A percentile compares a stretch with the other conserved stretches of the same genome.
Evolutionary conservation across 2,113 vertebrate genomes (phyloP).

Genomic region (Taurulus bubalis): DNA sequence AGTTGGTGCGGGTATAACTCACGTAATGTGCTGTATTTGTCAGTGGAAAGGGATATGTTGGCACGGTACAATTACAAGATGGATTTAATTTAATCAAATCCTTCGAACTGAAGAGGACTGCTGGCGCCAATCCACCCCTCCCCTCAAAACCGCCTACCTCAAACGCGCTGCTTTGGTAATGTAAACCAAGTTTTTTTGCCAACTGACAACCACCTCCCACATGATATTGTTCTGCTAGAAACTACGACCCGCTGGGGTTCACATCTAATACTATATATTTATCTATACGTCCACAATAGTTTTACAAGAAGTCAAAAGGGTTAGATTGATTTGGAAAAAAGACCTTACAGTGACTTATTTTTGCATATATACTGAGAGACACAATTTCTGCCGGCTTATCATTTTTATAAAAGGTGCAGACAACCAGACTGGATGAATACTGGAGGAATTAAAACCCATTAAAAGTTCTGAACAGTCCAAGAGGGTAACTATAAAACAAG

Average conservation of each 20-base stretch:
- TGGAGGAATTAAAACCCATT: background rate
- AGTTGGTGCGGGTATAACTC: background rate
- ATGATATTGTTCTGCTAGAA: conserved; percentile 7
- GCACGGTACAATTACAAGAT: background rate
- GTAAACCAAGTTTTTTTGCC: conserved; percentile 11
- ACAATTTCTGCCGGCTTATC: background rate
- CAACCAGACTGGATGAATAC: background rate
- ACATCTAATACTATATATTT: conserved; percentile 10
- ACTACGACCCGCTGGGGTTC: background rate
- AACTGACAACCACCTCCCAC: conserved; percentile 30
- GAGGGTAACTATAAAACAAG: background rate
- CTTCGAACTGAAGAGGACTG: background rate
- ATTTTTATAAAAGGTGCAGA: too few species aligned
- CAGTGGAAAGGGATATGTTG: background rate
- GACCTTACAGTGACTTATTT: background rate
- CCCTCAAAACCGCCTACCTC: conserved; percentile 7
- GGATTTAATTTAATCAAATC: conserved; percentile 18
- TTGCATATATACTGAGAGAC: background rate
- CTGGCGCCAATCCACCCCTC: conserved; percentile 12
- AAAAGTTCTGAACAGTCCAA: background rate
- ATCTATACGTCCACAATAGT: background rate
- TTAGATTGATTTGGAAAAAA: background rate
- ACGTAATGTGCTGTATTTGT: background rate
- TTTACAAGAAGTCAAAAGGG: background rate
- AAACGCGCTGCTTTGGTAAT: conserved; percentile 6